Percentiles rank a stretch among this genome's conserved stretches.
phyloP scores from a whole-genome alignment of 92 coral and sea anemone genomes.

The Metridium senile region DNA sequence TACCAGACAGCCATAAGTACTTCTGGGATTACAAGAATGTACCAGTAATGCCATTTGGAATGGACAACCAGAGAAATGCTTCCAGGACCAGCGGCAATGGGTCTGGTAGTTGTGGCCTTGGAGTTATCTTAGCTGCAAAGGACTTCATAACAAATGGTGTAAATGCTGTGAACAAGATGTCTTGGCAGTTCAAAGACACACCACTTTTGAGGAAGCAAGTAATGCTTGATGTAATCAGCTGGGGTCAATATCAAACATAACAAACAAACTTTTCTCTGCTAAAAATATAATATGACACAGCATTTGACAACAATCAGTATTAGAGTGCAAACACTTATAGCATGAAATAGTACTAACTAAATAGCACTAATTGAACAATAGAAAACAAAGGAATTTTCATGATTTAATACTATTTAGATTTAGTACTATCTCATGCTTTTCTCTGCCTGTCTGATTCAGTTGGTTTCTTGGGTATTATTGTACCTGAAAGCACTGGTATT shows the following conservation, averaged over 20 bases:
- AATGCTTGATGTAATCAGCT: constrained; percentile 8
- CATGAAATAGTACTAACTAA: too few relatives aligned
- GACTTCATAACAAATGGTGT: constrained; percentile 5
- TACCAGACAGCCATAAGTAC: neutral
- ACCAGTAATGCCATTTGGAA: constrained; percentile 10
- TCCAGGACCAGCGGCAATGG: constrained; percentile 20
- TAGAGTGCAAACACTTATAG: neutral
- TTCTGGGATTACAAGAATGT: neutral
- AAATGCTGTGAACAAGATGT: constrained; percentile 11
- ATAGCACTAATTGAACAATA: too few relatives aligned
- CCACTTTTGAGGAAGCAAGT: constrained; percentile 6
- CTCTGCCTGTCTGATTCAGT: too few relatives aligned
- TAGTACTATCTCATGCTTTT: too few relatives aligned
- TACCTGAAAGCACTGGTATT: too few relatives aligned
- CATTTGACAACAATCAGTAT: neutral
- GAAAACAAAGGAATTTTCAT: too few relatives aligned
- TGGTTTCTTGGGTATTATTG: too few relatives aligned
- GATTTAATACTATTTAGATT: too few relatives aligned
- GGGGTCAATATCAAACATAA: neutral
- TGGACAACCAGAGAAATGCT: constrained; percentile 23
- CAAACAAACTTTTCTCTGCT: neutral
- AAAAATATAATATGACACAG: neutral
- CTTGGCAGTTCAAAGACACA: constrained; percentile 30
- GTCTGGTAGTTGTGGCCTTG: constrained; percentile 24
- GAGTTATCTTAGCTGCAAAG: constrained; percentile 28